Percentiles rank a stretch among this genome's conserved stretches.
phyloP scores from a whole-genome alignment of 2,888 invertebrate genomes.

The Watsonalla binaria region DNA sequence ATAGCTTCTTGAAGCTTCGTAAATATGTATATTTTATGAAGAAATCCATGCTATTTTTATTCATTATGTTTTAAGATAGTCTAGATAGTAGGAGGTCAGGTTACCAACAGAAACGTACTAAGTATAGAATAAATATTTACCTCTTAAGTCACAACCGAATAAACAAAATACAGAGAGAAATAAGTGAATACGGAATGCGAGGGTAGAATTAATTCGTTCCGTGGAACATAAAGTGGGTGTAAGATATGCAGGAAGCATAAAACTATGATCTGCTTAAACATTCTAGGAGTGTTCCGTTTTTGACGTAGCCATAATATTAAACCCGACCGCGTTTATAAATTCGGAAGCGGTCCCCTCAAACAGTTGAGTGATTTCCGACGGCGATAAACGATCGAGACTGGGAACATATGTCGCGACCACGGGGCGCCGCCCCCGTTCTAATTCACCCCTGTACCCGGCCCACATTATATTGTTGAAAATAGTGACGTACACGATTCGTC shows the following conservation, averaged over 20 bases:
- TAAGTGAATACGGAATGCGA: background rate
- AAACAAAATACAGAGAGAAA: background rate
- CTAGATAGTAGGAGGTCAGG: background rate
- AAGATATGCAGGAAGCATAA: background rate
- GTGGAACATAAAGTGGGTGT: background rate
- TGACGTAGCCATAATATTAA: conserved; percentile 9
- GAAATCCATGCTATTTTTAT: background rate
- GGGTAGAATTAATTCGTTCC: background rate
- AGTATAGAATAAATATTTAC: background rate
- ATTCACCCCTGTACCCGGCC: conserved; percentile 18
- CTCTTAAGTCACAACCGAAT: background rate
- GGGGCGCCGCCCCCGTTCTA: conserved; percentile 15
- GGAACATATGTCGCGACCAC: conserved; percentile 44
- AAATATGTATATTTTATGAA: background rate
- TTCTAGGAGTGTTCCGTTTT: background rate
- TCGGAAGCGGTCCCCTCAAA: conserved; percentile 36
- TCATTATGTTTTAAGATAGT: background rate
- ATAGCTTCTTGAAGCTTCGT: background rate
- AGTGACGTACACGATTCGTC: background rate
- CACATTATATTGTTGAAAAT: conserved; percentile 10
- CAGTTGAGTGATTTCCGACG: conserved; percentile 63
- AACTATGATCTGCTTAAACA: background rate
- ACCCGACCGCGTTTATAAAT: conserved; percentile 32
- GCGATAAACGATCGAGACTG: conserved; percentile 52
- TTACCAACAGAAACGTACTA: background rate